Conservation (phyloP, 1,140 invertebrate genomes). For the Phortica variegata region DNA sequence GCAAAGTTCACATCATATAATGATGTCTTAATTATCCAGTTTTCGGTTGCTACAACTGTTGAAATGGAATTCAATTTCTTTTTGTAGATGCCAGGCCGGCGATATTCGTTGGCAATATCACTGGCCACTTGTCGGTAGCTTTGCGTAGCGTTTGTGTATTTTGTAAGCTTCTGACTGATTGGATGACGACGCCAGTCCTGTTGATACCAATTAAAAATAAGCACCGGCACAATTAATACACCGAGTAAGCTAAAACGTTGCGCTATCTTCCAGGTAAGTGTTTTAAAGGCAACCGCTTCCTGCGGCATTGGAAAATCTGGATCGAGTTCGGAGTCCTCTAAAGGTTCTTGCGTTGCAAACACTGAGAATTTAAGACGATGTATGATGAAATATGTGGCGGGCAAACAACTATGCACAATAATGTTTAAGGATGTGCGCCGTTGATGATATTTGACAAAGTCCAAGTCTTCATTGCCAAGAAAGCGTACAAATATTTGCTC, state of each 20-base stretch:
- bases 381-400: slow-evolving; percentile 68
- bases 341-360: slow-evolving; percentile 46
- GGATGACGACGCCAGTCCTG: slow-evolving; percentile 75
- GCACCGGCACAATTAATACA: slow-evolving; percentile 43
- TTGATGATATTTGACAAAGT: slow-evolving; percentile 74
- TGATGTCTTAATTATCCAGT: slow-evolving; percentile 85
- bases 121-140: slow-evolving; percentile 70
- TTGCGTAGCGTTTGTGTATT: slow-evolving; percentile 64
- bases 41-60: slow-evolving; percentile 77
- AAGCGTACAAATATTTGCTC: slow-evolving; percentile 65
- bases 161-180: slow-evolving; percentile 66
- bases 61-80: slow-evolving; percentile 69
- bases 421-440: slow-evolving; percentile 67
- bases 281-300: slow-evolving; percentile 56
- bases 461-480: slow-evolving; percentile 68
- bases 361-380: slow-evolving; percentile 59
- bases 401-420: slow-evolving; percentile 68
- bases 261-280: slow-evolving; percentile 51
- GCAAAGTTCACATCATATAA: slow-evolving; percentile 74
- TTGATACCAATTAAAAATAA: slow-evolving; percentile 67
- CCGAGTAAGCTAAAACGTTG: slow-evolving; percentile 56
- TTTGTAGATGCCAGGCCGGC: slow-evolving; percentile 57
- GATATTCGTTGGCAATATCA: slow-evolving; percentile 77
- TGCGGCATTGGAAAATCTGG: slow-evolving; percentile 53
- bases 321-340: slow-evolving; percentile 49